A percentile compares a stretch with the other conserved stretches of the same genome.
phyloP scores from a whole-genome alignment of 2,797 vertebrate genomes.

The Neoniphon sammara region DNA sequence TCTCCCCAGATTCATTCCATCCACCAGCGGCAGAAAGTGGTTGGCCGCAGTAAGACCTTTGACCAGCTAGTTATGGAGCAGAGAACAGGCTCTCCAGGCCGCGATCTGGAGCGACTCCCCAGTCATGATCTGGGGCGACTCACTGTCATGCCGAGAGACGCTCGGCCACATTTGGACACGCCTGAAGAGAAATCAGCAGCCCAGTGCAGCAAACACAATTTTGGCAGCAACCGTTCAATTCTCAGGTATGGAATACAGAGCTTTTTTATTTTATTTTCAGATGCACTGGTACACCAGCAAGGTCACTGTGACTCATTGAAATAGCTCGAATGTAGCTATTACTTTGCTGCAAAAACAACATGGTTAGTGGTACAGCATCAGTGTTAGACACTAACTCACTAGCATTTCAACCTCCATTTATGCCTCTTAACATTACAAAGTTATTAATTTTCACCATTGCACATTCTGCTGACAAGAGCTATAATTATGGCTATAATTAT shows the following conservation, averaged over 20 bases:
- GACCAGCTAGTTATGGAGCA: conserved; percentile 84
- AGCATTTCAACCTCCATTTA: no score
- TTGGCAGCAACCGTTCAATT: conserved; percentile 72
- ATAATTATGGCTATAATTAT: neutral
- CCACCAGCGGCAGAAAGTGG: conserved; percentile 85
- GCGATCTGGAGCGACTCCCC: conserved; percentile 75
- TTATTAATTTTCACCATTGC: no score
- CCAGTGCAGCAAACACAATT: conserved; percentile 71
- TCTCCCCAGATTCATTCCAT: conserved; percentile 84
- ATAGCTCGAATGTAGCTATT: no score
- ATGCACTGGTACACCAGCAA: no score
- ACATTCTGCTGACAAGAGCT: no score
- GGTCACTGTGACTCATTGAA: no score
- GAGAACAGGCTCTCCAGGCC: conserved; percentile 75
- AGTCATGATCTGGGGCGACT: conserved; percentile 74
- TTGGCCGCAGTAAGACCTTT: conserved; percentile 81
- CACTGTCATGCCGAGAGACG: conserved; percentile 47
- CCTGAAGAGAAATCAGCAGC: conserved; percentile 51
- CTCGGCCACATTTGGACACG: conserved; percentile 54
- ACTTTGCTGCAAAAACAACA: no score
- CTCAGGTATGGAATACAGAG: conserved; percentile 75
- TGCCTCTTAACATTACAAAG: no score
- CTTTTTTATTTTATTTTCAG: neutral
- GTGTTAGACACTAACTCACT: no score
- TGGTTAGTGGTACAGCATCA: no score